Percentiles rank a stretch among this genome's conserved stretches.
Conservation (phyloP, 1,140 invertebrate genomes). For the Yoshiicerus persimilis region DNA sequence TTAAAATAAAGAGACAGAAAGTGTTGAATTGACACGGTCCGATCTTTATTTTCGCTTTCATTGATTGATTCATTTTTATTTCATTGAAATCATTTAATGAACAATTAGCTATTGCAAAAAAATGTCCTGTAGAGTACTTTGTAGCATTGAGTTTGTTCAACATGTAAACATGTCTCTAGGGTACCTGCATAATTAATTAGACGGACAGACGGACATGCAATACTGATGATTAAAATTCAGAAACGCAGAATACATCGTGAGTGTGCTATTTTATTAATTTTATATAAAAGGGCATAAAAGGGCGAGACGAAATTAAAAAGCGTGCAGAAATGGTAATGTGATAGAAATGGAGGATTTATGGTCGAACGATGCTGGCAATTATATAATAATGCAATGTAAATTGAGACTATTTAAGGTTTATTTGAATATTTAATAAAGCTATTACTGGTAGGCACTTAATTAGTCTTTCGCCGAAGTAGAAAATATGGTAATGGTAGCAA, state of each 20-base stretch:
- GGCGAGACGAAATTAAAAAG: background rate
- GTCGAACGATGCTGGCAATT: background rate
- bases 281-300: background rate
- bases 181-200: too few relatives aligned
- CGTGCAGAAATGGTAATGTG: background rate
- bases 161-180: too few relatives aligned
- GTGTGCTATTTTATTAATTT: too few relatives aligned
- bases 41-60: too few relatives aligned
- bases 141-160: too few relatives aligned
- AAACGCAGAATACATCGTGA: background rate
- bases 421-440: background rate
- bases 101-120: too few relatives aligned
- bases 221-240: too few relatives aligned
- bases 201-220: background rate
- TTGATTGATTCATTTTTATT: too few relatives aligned
- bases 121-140: too few relatives aligned
- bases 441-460: background rate
- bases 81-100: too few relatives aligned
- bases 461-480: background rate
- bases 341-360: background rate
- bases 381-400: background rate
- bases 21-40: too few relatives aligned
- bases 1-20: too few relatives aligned
- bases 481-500: background rate
- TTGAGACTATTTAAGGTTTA: background rate